A percentile compares a stretch with the other conserved stretches of the same genome.
Conservation (phyloP, 2,797 vertebrate species). For the Botia almorhae region DNA sequence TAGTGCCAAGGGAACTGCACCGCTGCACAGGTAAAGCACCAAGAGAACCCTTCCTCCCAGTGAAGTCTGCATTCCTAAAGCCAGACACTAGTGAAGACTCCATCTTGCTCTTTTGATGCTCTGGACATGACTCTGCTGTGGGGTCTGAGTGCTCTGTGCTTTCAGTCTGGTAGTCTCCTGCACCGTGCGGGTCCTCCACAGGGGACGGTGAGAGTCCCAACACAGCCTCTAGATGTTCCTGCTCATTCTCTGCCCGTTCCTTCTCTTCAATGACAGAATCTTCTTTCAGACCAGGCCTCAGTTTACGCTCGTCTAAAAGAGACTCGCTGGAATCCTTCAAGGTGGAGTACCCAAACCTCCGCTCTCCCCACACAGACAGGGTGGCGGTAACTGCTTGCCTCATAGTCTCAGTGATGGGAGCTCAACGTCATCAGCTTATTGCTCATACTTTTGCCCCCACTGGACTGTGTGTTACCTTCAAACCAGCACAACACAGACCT, state of each 20-base stretch:
- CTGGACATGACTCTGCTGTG: conserved; percentile 48
- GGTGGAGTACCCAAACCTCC: conserved; percentile 67
- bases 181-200: conserved; percentile 64
- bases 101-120: conserved; percentile 30
- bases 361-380: conserved; percentile 76
- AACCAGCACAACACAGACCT: conserved; percentile 30
- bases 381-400: conserved; percentile 72
- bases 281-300: conserved; percentile 90
- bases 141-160: conserved; percentile 64
- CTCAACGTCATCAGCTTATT: conserved; percentile 28
- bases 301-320: conserved; percentile 70
- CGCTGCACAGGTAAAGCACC: conserved; percentile 76
- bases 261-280: conserved; percentile 97
- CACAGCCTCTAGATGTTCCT: conserved; percentile 83
- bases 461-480: conserved; percentile 27
- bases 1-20: conserved; percentile 85
- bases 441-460: conserved; percentile 42
- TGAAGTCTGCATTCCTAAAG: conserved; percentile 33
- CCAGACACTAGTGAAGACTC: conserved; percentile 10
- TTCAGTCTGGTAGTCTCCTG: conserved; percentile 72
- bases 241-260: conserved; percentile 90
- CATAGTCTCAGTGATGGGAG: conserved; percentile 53
- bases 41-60: conserved; percentile 72
- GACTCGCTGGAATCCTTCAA: conserved; percentile 73
- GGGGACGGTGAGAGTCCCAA: conserved; percentile 63